phyloP scores from a whole-genome alignment of 2,888 invertebrate genomes.

The Archips xylosteana region DNA sequence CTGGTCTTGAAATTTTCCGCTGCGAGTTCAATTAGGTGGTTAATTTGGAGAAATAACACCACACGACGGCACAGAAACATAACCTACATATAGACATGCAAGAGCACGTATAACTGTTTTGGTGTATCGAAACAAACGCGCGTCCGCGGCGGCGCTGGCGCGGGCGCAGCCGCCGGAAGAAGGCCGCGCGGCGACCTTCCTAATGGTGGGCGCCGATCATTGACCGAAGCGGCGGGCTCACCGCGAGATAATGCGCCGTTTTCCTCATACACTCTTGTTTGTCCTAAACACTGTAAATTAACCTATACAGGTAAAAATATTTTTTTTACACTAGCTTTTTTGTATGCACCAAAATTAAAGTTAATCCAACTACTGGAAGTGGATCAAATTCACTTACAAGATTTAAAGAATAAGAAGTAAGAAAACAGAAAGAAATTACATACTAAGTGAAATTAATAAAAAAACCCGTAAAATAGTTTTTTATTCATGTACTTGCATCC shows the following conservation, averaged over 20 bases:
- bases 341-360: no score
- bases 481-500: background rate
- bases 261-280: slow-evolving; percentile 13
- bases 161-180: slow-evolving; percentile 67
- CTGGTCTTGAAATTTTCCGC: slow-evolving; percentile 59
- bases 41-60: slow-evolving; percentile 66
- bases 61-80: slow-evolving; percentile 78
- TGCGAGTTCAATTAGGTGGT: slow-evolving; percentile 68
- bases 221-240: slow-evolving; percentile 61
- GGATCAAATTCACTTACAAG: no score
- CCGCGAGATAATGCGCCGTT: slow-evolving; percentile 31
- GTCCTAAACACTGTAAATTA: background rate
- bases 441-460: no score
- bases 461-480: background rate
- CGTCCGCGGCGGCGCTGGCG: slow-evolving; percentile 57
- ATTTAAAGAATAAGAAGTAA: no score
- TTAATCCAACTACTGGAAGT: no score
- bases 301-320: no score
- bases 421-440: no score
- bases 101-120: slow-evolving; percentile 79
- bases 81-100: slow-evolving; percentile 80
- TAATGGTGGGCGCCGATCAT: slow-evolving; percentile 74
- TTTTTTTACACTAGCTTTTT: no score
- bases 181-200: slow-evolving; percentile 84
- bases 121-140: slow-evolving; percentile 77